These are phyloP conservation scores for Cynopterus brachyotis DNA, from an alignment of 2,113 vertebrate genomes.

Conservation along the genomic window DNA sequence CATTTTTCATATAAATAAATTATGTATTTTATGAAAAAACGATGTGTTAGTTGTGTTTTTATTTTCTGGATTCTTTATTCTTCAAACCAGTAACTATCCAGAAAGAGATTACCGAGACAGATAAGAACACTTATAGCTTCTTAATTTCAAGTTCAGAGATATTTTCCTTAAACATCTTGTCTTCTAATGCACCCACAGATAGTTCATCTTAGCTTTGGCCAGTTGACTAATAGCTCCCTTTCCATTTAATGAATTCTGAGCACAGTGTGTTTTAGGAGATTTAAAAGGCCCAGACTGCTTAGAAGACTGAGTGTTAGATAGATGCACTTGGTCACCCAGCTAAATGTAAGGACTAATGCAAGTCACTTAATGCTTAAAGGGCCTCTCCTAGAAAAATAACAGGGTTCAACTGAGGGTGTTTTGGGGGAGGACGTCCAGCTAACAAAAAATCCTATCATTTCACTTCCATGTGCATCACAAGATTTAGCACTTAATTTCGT, in stretches of 20 bases:
- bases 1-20: neutral
- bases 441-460: neutral
- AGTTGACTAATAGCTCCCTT: neutral
- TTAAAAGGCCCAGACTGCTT: neutral
- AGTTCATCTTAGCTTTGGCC: neutral
- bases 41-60: neutral
- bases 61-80: neutral
- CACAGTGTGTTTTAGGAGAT: neutral
- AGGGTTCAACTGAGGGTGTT: neutral
- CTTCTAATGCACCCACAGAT: neutral
- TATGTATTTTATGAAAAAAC: neutral
- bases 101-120: neutral
- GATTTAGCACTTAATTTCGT: neutral
- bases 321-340: neutral
- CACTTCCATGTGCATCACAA: neutral
- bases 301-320: neutral
- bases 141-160: neutral
- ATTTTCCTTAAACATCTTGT: neutral
- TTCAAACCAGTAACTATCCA: conserved; percentile 1
- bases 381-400: neutral
- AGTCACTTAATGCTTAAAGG: neutral
- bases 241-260: neutral
- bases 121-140: neutral
- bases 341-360: neutral
- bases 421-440: neutral